phyloP scores from a whole-genome alignment of 1,140 invertebrate species.

The Tribolium madens region DNA sequence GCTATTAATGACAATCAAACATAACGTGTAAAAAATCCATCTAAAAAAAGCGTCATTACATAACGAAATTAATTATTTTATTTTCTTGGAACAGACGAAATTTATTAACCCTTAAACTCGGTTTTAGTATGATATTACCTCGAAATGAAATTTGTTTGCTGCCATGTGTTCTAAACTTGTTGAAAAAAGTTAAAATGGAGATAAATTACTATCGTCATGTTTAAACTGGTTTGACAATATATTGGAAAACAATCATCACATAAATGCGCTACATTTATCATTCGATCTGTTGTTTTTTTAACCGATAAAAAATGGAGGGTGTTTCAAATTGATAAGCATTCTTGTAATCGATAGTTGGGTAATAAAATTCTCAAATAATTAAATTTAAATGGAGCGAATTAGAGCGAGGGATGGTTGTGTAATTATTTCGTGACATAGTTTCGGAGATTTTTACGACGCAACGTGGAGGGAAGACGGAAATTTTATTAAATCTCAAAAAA shows the following conservation, averaged over 20 bases:
- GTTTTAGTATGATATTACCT: not conserved
- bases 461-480: not conserved
- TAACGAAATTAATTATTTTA: not conserved
- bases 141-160: not conserved
- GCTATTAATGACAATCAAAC: not conserved
- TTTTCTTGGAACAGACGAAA: not conserved
- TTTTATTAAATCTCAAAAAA: conserved; percentile 28
- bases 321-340: too few species aligned
- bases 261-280: not conserved
- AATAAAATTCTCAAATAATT: not conserved
- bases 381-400: not conserved
- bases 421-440: conserved; percentile 2
- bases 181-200: not conserved
- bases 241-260: not conserved
- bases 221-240: not conserved
- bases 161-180: not conserved
- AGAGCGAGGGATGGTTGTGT: not conserved
- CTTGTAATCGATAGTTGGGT: not conserved
- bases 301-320: not conserved
- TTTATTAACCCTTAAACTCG: not conserved
- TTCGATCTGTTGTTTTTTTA: not conserved
- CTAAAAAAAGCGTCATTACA: too few species aligned
- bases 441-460: not conserved
- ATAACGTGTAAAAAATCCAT: not conserved
- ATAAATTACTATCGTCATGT: not conserved